Percentiles rank a stretch among this genome's conserved stretches.
phyloP scores from a whole-genome alignment of 2,113 vertebrate genomes.

The Engystomops pustulosus region DNA sequence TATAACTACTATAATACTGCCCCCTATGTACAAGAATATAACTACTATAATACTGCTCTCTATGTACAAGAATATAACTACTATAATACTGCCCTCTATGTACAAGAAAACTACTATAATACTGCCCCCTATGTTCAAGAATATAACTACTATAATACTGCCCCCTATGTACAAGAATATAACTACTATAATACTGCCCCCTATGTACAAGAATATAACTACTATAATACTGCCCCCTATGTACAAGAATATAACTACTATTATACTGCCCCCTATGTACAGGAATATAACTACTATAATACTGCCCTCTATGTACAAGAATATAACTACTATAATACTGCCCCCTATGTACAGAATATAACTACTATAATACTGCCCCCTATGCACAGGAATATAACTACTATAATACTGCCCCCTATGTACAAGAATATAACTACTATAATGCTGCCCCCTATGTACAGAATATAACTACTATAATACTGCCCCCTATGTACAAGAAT shows the following conservation, averaged over 20 bases:
- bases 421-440: conserved; percentile 19
- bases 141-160: conserved; percentile 13
- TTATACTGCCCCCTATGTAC: background rate
- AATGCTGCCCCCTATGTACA: background rate
- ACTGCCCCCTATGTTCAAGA: conserved; percentile 7
- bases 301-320: background rate
- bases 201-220: conserved; percentile 13
- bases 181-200: conserved; percentile 3
- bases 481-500: conserved; percentile 3
- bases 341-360: too few species aligned
- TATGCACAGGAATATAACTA: background rate
- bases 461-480: conserved; percentile 20
- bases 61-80: conserved; percentile 13
- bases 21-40: conserved; percentile 5
- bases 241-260: conserved; percentile 16
- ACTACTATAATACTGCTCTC: conserved; percentile 12
- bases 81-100: background rate
- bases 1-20: conserved; percentile 12
- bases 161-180: too few species aligned
- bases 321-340: conserved; percentile 7
- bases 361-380: too few species aligned
- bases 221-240: background rate
- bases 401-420: background rate
- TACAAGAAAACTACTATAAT: conserved; percentile 13
- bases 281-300: conserved; percentile 14